Evolutionary conservation across 1,140 invertebrate genomes (phyloP), one percentile per base, ranked within the genome.

Genomic region (Danaus plexippus): DNA sequence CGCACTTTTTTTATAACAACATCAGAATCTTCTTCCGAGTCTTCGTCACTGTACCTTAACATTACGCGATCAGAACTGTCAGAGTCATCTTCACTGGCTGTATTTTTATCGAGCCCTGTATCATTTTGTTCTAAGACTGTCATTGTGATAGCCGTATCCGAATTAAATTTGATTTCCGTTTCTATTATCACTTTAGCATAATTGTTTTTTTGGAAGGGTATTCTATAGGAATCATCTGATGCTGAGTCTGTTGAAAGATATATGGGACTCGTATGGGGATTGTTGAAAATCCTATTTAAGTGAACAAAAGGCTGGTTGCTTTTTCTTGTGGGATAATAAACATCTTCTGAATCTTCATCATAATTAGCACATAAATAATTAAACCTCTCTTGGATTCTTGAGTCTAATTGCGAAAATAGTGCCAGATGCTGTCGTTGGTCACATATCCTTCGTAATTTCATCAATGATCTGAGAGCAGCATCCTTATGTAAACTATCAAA

Each of bases 81-180:
- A 58, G 71, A 84, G 12, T 88, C 83, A n/a, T 88, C 88, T 15
- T 88, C 87, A 61, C 86, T 89, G 45, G 72, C 77, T 11, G 67
- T 73, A 48, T 74, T 75, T 61, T 75, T 79, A 18, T 89, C 84
- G 22, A 71, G 77, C 61, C 88, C 77, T 51, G 75, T 78, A 52
- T 88, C 83, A 52, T 88, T 90, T 69, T 93, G 92, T 72, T 94
- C 93, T 0, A 94, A 76, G 55, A 94, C 92, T 1, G 93, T 92
- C 93, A 94, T 94, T 0, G 92, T 94, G 9, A 94, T 92, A 0
- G 92, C 92, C 0, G 92, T 92, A 52, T 94, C 92, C 9, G 92
- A 90, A 64, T 93, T 90, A 52, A 95, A 91, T 69, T 94, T 92
- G 11, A 94, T 93, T 88, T 94, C 93, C 0, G 93, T 94, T 84